phyloP scores from a whole-genome alignment of 2,888 invertebrate species.

The Acanthococcus lagerstroemiae region DNA sequence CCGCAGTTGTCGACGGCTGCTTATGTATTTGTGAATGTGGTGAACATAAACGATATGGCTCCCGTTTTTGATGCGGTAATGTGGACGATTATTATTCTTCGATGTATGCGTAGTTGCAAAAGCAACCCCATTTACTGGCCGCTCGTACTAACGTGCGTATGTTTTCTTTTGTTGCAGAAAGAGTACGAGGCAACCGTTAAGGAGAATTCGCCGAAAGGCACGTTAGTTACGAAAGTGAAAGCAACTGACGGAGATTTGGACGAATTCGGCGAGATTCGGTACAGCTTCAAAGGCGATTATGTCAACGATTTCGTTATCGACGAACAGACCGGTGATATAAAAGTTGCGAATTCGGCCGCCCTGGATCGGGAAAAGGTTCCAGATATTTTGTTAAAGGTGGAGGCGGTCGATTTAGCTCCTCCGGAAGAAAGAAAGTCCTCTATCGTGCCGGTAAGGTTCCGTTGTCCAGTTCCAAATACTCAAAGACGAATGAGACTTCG shows the following conservation, averaged over 20 bases:
- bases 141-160: not conserved
- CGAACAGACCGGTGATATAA: conserved; percentile 60
- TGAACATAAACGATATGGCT: conserved; percentile 79
- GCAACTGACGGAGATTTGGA: conserved; percentile 72
- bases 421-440: conserved; percentile 55
- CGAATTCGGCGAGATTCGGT: conserved; percentile 64
- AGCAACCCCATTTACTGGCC: not conserved
- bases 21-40: conserved; percentile 61
- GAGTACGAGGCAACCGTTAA: conserved; percentile 60
- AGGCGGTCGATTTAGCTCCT: conserved; percentile 72
- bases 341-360: conserved; percentile 56
- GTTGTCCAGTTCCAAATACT: not conserved
- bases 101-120: not conserved
- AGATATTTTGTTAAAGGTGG: conserved; percentile 63
- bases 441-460: conserved; percentile 57
- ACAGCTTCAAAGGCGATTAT: conserved; percentile 67
- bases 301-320: conserved; percentile 70
- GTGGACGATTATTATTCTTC: not conserved
- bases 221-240: conserved; percentile 58
- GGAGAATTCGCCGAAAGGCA: conserved; percentile 66
- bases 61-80: conserved; percentile 60
- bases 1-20: conserved; percentile 73
- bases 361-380: conserved; percentile 53
- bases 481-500: conserved; percentile 3
- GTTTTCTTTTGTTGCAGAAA: not conserved